Evolutionary conservation across 1,140 invertebrate genomes (phyloP), one percentile per base, ranked within the genome.

Genomic region (Pogonognathellus flavescens): DNA sequence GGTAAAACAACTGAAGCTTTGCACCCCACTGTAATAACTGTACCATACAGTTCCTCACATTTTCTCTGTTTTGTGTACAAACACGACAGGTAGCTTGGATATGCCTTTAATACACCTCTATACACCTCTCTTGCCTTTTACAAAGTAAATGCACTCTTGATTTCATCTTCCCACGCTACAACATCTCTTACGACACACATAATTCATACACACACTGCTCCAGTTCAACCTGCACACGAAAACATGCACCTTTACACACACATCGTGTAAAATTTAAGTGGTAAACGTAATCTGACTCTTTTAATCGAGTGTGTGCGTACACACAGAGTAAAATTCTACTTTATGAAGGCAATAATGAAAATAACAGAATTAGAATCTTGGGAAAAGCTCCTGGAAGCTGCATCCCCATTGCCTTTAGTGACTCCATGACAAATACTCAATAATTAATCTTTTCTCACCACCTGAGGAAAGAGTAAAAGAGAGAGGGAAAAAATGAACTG

Each of bases 391-490:
- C 41, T 62, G 82, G 41, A 62, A 60, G 60, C 59, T 31, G 41
- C 57, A 20, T 41, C 25, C 55, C 62, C 31, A 41, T 41, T 41
- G 31, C 31, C 31, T 41, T 1, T 41, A 3, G 49, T 60, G 82
- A 66, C 57, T 83, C 22, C 82, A 83, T 83, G 82, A 83, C 82
- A 83, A 83, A 83, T 83, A 83, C 55, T 83, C 59, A 83, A 83
- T 83, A 83, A 83, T 83, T 83, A 83, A 83, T 83, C 82, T 83
- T 81, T 81, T 81, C 80, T 53, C 22, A 55, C 18, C 80, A 81
- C 52, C 80, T 57, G 80, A 57, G 52, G 53, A 82, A 59, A 41
- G 62, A 25, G 62, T 16, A 70, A 1, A 70, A 70, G 31, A 22
- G 11, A 41, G 41, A 57, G 13, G 52, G 18, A 18, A 76, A 82